Base-by-base conservation (phyloP, 2,113 vertebrate genomes). In the Plotosus lineatus region DNA sequence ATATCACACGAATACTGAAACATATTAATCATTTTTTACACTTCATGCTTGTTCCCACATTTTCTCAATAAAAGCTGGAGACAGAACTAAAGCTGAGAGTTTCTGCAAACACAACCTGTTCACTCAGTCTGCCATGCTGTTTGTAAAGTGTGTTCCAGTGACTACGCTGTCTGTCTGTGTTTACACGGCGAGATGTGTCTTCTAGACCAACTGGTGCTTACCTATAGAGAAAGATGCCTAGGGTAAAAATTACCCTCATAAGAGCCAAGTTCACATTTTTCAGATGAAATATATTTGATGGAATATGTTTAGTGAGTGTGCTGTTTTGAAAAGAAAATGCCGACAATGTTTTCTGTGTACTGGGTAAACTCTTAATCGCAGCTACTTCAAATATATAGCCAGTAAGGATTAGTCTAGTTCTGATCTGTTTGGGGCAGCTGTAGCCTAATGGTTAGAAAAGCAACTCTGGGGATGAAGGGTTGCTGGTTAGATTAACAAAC, bases 1-100 rank as follows among this genome's bases (percentile, higher is more conserved):
- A 55, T 31, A 42, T 71, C 0, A 11, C 28, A 23, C 21, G 26
- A 75, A 40, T 55, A 75, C 9, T 56, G 23, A 55, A 75, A 56
- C 14, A 12, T 55, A 88, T 89, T 88, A 87, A 87, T 89, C 61
- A 38, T 38, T 36, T 31, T 56, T 81, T 33, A 88, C 84, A 81
- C 80, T 83, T 84, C 80, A 82, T 82, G 75, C 40, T 76, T 69
- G 80, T 81, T 83, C 82, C 84, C 66, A 40, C 60, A 78, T 85
- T 86, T 85, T 77, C 33, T 76, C 17, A 19, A 75, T 66, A 69
- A 53, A 15, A 50, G 40, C 58, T 28, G 9, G 15, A 44, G 28
- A 50, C 44, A 77, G 23, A 61, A 31, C 50, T 79, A 56, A 79
- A 66, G 72, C 53, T 36, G 75, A 80, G 55, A 46, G 61, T 33